Evolutionary conservation across 2,888 invertebrate genomes (phyloP), one percentile per base, ranked within the genome.

Genomic region (Stenichneumon culpator): DNA sequence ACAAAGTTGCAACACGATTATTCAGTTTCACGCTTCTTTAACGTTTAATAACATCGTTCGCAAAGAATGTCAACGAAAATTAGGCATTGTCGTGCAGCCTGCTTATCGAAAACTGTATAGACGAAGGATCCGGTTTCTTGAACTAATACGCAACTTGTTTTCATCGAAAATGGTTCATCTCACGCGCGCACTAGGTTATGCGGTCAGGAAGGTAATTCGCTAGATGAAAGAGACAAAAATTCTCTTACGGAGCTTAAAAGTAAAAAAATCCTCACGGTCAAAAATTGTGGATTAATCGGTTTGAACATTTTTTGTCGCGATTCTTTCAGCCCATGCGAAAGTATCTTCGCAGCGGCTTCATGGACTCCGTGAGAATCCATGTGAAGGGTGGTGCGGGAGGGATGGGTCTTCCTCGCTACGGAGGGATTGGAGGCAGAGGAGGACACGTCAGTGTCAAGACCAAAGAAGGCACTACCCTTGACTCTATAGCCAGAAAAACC

Each of bases 341-440:
- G 86, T 96, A 95, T 92, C 88, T 94, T 1, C 91, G 91, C 67
- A 88, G 82, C 44, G 95, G 95, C 86, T 98, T 98, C 92, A 93
- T 98, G 54, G 99, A 99, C 94, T 96, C 97, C 0, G 94, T 99
- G 32, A 95, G 97, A 86, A 93, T 99, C 54, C 95, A 96, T 90
- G 97, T 98, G 0, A 96, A 96, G 92, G 99, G 97, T 2, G 99
- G 99, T 2, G 95, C 96, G 32, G 99, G 99, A 11, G 97, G 97
- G 50, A 95, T 95, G 91, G 97, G 97, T 19, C 94, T 96, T 25
- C 97, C 97, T 2, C 97, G 97, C 91, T 98, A 96, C 94, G 99
- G 99, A 2, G 99, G 98, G 0, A 94, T 97, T 14, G 99, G 99
- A 11, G 99, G 99, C 0, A 96, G 97, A 93, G 99, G 99, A 57